Evolutionary conservation across 2,888 invertebrate species (phyloP), one percentile per base, ranked within the genome.

Genomic region (Falcaria lacertinaria): DNA sequence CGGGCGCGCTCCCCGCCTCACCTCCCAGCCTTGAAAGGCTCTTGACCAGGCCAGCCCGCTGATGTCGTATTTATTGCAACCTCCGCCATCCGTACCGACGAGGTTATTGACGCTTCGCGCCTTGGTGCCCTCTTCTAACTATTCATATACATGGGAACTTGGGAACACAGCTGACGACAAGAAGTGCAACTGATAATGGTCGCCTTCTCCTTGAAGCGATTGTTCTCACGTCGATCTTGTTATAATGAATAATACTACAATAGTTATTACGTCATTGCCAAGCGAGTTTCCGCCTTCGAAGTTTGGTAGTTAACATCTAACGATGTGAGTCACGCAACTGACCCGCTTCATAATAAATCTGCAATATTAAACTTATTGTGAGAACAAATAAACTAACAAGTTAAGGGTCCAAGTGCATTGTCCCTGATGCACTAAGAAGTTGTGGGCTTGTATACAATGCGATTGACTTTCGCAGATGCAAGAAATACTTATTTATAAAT

Each of bases 1-100:
- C 75, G 67, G 64, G 64, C 71, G 60, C 72, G 71, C 80, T 75
- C 87, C 86, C 86, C 86, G 79, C 85, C 80, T 83, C 84, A 77
- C 83, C 80, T 80, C 86, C 80, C 79, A 84, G 81, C 89, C 88
- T 89, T 88, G 89, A 89, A 88, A 89, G 88, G 88, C 87, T 87
- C 88, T 88, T 88, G 89, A 89, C 89, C 88, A 89, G 85, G 74
- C 84, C 87, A 83, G 70, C 72, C 69, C 76, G 81, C 71, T 82
- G 82, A 77, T 84, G 81, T 80, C 80, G 85, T 87, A 87, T 87
- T 87, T 88, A 87, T 88, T 87, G 88, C 88, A 88, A 88, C 79
- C 85, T 87, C 88, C 80, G 80, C 78, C 84, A 86, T 86, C 84
- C 77, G 80, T 86, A 83, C 84, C 75, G 80, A 54, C 84, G 86